Percentiles rank a stretch among this genome's conserved stretches.
These are phyloP conservation scores for Eretmochelys imbricata DNA, from an alignment of 2,113 vertebrate genomes.

Conservation along the genomic window DNA sequence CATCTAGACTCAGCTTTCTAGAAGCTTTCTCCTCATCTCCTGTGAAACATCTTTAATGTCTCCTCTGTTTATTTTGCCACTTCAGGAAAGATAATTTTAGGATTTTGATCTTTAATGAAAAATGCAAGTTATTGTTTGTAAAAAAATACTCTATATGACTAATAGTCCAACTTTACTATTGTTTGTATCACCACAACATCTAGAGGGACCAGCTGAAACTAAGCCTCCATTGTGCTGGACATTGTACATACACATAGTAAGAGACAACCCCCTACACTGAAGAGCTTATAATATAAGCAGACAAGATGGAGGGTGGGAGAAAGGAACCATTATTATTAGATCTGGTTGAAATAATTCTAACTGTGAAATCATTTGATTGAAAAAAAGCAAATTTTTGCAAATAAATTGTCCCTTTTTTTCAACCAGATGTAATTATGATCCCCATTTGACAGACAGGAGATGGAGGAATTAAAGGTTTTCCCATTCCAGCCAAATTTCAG, in stretches of 20 bases:
- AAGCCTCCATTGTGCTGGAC: neutral
- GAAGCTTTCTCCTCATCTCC: neutral
- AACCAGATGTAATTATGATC: neutral
- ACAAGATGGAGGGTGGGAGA: neutral
- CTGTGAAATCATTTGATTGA: neutral
- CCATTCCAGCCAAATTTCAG: neutral
- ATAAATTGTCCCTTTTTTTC: neutral
- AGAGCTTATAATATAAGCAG: neutral
- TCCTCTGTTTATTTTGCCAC: neutral
- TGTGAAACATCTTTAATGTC: neutral
- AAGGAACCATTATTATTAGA: neutral
- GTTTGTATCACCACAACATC: neutral
- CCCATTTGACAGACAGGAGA: neutral
- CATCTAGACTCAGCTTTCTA: neutral
- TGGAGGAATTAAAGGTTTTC: neutral
- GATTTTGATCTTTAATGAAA: neutral
- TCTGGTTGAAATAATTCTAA: neutral
- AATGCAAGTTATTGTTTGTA: neutral
- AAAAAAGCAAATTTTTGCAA: neutral
- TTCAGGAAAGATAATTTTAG: neutral
- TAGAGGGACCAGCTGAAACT: neutral
- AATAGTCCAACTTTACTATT: neutral
- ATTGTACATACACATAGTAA: neutral
- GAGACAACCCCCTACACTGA: neutral
- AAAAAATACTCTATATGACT: neutral